phyloP scores from a whole-genome alignment of 2,113 vertebrate species.

The Amblyornis subalaris region DNA sequence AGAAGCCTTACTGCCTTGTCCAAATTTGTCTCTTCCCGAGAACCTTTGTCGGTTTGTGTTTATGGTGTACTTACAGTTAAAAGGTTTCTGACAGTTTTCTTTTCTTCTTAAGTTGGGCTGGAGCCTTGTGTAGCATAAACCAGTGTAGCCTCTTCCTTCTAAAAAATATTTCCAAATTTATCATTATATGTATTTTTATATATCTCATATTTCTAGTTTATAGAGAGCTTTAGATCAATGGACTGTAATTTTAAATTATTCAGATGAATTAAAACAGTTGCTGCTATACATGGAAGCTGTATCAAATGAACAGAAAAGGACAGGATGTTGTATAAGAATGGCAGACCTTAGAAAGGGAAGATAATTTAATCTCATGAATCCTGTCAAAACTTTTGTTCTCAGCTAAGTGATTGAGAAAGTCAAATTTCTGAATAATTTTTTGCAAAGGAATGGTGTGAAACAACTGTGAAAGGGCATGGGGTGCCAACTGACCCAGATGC shows the following conservation, averaged over 20 bases:
- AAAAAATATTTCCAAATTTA: neutral
- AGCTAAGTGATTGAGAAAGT: neutral
- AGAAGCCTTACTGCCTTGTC: neutral
- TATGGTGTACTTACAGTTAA: rapidly evolving
- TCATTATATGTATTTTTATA: neutral
- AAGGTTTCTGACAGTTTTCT: neutral
- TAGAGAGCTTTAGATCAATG: neutral
- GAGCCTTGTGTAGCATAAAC: neutral
- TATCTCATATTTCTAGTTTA: neutral
- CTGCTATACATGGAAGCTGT: neutral
- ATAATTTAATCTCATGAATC: neutral
- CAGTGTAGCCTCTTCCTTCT: neutral
- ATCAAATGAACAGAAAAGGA: neutral
- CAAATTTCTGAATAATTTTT: neutral
- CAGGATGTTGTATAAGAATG: neutral
- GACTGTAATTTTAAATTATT: neutral
- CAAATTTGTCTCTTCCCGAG: neutral
- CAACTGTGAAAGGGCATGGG: neutral
- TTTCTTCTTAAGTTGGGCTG: neutral
- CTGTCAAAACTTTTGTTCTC: neutral
- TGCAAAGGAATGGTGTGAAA: neutral
- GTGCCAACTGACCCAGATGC: neutral
- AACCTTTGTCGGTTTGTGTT: neutral
- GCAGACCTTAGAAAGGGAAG: neutral
- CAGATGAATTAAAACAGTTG: neutral